Conservation (phyloP, 2,113 vertebrate species). For the Leptosomus discolor region DNA sequence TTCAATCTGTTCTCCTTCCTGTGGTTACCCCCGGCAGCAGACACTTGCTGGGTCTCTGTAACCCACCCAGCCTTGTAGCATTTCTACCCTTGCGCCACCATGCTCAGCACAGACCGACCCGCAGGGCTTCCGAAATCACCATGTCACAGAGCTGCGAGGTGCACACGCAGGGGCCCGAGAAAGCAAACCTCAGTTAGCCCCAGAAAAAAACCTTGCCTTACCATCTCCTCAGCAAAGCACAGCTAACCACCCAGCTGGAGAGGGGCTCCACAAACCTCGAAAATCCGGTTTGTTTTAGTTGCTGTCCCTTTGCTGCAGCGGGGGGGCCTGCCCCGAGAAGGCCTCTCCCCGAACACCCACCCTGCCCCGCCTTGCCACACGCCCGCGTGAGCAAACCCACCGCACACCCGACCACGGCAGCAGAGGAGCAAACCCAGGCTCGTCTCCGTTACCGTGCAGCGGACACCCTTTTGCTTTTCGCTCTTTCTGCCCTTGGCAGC, state of each 20-base stretch:
- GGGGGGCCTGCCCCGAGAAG: background rate
- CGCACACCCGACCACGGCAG: accelerated
- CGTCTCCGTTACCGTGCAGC: accelerated
- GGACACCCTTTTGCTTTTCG: background rate
- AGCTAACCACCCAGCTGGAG: background rate
- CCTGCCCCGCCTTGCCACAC: background rate
- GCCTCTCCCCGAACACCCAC: background rate
- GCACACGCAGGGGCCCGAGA: background rate
- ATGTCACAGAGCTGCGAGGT: background rate
- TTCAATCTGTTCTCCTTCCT: background rate
- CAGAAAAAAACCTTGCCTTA: background rate
- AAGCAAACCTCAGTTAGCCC: background rate
- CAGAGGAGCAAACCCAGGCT: background rate
- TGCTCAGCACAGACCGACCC: accelerated
- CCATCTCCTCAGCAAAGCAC: background rate
- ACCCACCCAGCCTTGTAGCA: background rate
- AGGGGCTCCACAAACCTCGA: background rate
- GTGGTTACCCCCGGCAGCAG: background rate
- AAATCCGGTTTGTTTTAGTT: background rate
- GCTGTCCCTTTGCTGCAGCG: background rate
- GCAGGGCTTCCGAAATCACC: accelerated
- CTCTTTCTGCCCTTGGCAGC: background rate
- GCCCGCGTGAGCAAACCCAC: background rate
- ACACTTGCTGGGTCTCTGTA: background rate
- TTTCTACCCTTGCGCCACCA: background rate